Evolutionary conservation across 64 coral and sea anemone genomes (phyloP).

Genomic region (Stichodactyla helianthus): DNA sequence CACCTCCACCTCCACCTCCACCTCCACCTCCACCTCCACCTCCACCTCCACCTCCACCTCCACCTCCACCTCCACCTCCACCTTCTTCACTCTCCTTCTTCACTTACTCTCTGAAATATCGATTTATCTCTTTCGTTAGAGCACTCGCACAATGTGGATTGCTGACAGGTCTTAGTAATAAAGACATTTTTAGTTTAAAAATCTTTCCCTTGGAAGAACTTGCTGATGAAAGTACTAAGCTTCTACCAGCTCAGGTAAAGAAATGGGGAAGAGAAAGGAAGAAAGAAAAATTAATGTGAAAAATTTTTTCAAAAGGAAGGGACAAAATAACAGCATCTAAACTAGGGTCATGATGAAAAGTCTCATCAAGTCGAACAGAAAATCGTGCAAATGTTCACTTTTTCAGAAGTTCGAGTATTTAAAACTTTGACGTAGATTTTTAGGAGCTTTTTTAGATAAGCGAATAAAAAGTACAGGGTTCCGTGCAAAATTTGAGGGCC

Average conservation of each 20-base stretch:
- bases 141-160: constrained; percentile 12
- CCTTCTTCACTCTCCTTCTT: no score
- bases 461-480: no score
- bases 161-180: background rate
- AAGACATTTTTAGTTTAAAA: constrained; percentile 17
- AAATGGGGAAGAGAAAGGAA: background rate
- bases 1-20: no score
- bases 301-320: background rate
- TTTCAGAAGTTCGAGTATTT: no score
- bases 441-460: no score
- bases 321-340: background rate
- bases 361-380: background rate
- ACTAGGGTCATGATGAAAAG: background rate
- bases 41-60: no score
- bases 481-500: no score
- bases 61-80: no score
- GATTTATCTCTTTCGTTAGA: constrained; percentile 21
- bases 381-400: background rate
- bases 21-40: no score
- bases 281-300: background rate
- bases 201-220: constrained; percentile 40
- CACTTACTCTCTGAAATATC: background rate
- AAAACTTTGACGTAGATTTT: no score
- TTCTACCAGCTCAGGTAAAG: constrained; percentile 24
- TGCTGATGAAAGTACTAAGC: background rate